These are phyloP conservation scores for Alcis repandata DNA, from an alignment of 2,888 invertebrate species.

Conservation along the genomic window DNA sequence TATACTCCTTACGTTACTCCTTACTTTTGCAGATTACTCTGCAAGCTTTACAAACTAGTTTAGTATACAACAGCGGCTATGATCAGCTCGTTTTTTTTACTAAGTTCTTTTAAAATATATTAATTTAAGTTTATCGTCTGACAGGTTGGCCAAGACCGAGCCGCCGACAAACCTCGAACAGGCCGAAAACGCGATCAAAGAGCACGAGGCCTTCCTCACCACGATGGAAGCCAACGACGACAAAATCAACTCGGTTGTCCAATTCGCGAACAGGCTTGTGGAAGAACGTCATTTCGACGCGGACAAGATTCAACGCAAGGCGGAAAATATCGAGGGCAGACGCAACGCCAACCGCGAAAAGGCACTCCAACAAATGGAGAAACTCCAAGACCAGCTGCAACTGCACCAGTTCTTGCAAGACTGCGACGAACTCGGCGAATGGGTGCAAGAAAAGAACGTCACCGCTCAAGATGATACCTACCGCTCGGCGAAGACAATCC, in stretches of 20 bases:
- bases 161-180: conserved; percentile 98
- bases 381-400: conserved; percentile 96
- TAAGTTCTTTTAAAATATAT: not conserved
- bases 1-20: too few relatives aligned
- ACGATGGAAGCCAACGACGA: conserved; percentile 99
- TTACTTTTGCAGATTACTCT: not conserved
- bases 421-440: conserved; percentile 98
- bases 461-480: conserved; percentile 99
- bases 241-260: conserved; percentile 98
- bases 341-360: conserved; percentile 96
- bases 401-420: conserved; percentile 98
- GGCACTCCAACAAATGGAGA: conserved; percentile 96
- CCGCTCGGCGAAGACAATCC: conserved; percentile 99
- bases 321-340: conserved; percentile 96
- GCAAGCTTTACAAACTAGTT: not conserved
- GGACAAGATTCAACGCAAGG: conserved; percentile 98
- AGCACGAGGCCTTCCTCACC: conserved; percentile 99
- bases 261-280: conserved; percentile 96
- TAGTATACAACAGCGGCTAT: not conserved
- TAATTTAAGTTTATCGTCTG: conserved; percentile 9
- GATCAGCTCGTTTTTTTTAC: not conserved
- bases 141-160: conserved; percentile 96
- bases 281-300: conserved; percentile 98
- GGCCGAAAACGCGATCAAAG: conserved; percentile 98
- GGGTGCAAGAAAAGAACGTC: conserved; percentile 99